Conservation (phyloP, 2,797 vertebrate species). For the Caiman crocodilus region DNA sequence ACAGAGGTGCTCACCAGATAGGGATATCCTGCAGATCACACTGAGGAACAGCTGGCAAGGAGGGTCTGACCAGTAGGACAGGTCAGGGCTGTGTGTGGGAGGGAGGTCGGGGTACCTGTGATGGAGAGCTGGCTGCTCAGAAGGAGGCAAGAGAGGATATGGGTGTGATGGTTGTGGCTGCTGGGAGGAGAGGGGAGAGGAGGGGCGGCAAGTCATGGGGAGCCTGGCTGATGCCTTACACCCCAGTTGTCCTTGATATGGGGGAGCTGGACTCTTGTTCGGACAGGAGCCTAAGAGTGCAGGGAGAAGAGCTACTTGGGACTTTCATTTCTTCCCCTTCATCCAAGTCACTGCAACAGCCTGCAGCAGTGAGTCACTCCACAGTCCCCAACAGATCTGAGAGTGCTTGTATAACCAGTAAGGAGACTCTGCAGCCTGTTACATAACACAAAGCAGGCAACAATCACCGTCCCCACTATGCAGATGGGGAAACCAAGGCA, state of each 20-base stretch:
- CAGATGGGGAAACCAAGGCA: neutral
- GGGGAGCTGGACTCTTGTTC: neutral
- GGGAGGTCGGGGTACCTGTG: neutral
- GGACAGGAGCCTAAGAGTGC: neutral
- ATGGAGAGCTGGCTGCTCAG: neutral
- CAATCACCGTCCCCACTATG: neutral
- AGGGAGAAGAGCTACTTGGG: neutral
- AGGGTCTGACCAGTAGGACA: too few species aligned
- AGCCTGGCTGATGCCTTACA: neutral
- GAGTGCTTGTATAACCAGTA: too few species aligned
- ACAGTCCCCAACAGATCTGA: too few species aligned
- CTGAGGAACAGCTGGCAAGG: neutral
- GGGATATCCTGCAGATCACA: neutral
- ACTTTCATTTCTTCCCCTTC: neutral
- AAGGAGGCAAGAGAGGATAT: neutral
- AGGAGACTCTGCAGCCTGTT: accelerated
- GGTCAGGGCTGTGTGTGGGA: neutral
- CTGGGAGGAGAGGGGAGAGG: neutral
- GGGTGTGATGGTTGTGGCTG: neutral
- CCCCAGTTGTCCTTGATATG: neutral
- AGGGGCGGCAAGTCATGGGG: neutral
- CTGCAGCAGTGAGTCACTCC: too few species aligned
- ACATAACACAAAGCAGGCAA: accelerated
- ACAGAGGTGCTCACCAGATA: neutral
- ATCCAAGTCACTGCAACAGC: neutral